These are phyloP conservation scores for Dendrocincla tyrannina DNA, from an alignment of 2,797 vertebrate species.

Conservation along the genomic window DNA sequence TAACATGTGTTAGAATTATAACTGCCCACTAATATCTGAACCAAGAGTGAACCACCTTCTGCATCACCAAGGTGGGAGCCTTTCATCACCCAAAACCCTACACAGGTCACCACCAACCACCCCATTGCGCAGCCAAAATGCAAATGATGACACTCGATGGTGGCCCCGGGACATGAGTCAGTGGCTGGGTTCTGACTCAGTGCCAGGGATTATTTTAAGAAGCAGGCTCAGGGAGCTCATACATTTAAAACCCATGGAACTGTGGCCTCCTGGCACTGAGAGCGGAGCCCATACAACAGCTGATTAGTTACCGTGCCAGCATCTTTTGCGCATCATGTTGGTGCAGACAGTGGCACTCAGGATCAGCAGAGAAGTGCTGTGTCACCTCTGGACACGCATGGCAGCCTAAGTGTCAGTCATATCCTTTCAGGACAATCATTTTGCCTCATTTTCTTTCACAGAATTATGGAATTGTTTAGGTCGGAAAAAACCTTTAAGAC, in stretches of 20 bases:
- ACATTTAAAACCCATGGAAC: neutral
- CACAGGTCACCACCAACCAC: rapidly evolving
- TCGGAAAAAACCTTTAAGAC: neutral
- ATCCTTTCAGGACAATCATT: neutral
- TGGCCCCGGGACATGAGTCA: neutral
- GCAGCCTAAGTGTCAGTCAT: neutral
- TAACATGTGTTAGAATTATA: rapidly evolving
- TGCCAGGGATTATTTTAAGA: conserved; percentile 34
- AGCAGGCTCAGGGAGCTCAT: neutral
- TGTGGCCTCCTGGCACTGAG: conserved; percentile 15
- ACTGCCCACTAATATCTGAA: neutral
- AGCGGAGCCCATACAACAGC: neutral
- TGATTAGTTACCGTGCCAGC: neutral
- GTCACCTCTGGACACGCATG: neutral
- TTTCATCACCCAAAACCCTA: neutral
- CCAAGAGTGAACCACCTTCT: neutral
- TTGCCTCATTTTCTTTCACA: neutral
- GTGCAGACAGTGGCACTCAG: neutral
- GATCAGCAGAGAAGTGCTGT: neutral
- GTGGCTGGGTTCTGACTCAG: neutral
- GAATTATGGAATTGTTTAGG: neutral
- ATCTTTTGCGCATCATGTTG: neutral
- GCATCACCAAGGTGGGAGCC: neutral
- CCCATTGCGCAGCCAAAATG: rapidly evolving
- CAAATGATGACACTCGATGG: neutral